phyloP scores from a whole-genome alignment of 2,888 invertebrate species.

The Caenorhabditis zanzibari region DNA sequence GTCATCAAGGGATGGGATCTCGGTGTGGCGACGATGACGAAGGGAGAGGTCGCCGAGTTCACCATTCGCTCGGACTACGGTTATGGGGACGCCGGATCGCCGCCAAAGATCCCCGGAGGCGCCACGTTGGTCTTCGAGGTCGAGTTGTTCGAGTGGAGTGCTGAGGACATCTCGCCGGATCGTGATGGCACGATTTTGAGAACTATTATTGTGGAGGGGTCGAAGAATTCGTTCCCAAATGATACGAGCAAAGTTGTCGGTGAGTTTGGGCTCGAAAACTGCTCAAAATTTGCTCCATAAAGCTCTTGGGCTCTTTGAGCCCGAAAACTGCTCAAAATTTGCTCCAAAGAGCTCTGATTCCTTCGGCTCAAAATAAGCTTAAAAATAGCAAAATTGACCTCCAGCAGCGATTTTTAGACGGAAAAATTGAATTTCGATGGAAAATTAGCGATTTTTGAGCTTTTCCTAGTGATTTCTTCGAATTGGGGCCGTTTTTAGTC shows the following conservation, averaged over 20 bases:
- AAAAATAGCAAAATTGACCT: too few relatives aligned
- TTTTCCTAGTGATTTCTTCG: too few relatives aligned
- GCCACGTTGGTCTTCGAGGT: slow-evolving; percentile 93
- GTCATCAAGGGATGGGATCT: slow-evolving; percentile 89
- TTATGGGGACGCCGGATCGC: slow-evolving; percentile 91
- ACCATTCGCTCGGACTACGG: slow-evolving; percentile 94
- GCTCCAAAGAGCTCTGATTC: too few relatives aligned
- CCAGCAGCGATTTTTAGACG: too few relatives aligned
- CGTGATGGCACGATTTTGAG: slow-evolving; percentile 91
- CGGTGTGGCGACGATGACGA: slow-evolving; percentile 95
- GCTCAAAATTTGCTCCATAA: too few relatives aligned
- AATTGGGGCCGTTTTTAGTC: too few relatives aligned
- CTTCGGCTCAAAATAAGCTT: too few relatives aligned
- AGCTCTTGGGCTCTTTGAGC: too few relatives aligned
- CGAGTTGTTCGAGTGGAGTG: slow-evolving; percentile 75
- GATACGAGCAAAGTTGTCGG: slow-evolving; percentile 92
- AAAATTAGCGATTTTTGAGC: too few relatives aligned
- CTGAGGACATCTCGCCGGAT: slow-evolving; percentile 91
- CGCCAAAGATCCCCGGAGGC: slow-evolving; percentile 93
- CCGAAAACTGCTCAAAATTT: too few relatives aligned
- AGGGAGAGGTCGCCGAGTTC: slow-evolving; percentile 88
- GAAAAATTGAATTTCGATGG: too few relatives aligned
- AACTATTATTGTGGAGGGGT: slow-evolving; percentile 88
- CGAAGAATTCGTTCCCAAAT: slow-evolving; percentile 89
- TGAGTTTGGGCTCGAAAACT: too few relatives aligned